Conservation (phyloP, 2,797 vertebrate genomes). For the Cossypha polioptera region DNA sequence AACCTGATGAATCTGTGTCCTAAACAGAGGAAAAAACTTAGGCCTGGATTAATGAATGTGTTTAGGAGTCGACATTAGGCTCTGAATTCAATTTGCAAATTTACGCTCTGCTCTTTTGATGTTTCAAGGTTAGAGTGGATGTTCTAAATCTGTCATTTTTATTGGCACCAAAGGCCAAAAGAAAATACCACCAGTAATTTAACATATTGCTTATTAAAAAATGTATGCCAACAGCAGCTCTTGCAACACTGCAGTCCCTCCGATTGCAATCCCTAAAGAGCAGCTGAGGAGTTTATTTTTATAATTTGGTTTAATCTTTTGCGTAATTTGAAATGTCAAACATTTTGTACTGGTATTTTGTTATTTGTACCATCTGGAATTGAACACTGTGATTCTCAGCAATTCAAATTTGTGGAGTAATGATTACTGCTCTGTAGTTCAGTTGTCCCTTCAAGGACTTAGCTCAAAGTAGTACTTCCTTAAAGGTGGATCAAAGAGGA, state of each 20-base stretch:
- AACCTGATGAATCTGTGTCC: background rate
- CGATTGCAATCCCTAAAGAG: background rate
- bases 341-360: background rate
- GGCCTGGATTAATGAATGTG: background rate
- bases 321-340: background rate
- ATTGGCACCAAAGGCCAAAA: background rate
- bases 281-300: slow-evolving; percentile 7
- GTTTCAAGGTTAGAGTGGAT: background rate
- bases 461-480: background rate
- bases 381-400: background rate
- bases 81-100: background rate
- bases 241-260: background rate
- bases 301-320: background rate
- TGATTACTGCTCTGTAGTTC: background rate
- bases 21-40: background rate
- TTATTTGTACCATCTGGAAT: background rate
- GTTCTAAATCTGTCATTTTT: background rate
- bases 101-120: background rate
- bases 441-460: background rate
- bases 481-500: background rate
- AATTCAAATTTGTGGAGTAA: background rate
- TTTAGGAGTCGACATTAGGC: background rate
- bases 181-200: background rate
- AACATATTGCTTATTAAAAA: slow-evolving; percentile 6
- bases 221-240: background rate